These are phyloP conservation scores for Harpagoxenus sublaevis DNA, from an alignment of 2,888 invertebrate species.

Conservation along the genomic window DNA sequence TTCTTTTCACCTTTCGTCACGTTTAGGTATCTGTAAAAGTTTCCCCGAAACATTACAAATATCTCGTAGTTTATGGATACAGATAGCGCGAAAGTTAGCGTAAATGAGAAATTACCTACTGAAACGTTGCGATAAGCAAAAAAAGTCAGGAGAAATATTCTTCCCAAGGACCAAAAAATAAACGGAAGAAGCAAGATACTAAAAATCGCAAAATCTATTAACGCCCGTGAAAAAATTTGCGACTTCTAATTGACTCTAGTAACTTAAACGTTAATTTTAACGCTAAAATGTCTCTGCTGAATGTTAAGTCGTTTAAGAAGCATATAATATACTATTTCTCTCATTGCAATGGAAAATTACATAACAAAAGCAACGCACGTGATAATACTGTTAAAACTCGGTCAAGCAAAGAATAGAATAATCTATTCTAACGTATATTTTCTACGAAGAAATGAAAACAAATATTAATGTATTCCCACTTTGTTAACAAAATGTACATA, in stretches of 20 bases:
- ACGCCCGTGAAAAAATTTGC: not conserved
- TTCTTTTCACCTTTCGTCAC: not conserved
- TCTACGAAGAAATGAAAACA: conserved; percentile 5
- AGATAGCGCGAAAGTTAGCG: not conserved
- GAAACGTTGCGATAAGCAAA: conserved; percentile 17
- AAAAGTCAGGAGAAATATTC: not conserved
- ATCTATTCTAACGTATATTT: conserved; percentile 6
- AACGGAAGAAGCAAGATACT: not conserved
- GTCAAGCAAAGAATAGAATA: not conserved
- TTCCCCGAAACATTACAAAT: not conserved
- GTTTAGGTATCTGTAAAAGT: not conserved
- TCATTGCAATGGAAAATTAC: conserved; percentile 27
- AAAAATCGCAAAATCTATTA: not conserved
- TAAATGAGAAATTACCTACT: conserved; percentile 13
- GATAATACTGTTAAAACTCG: conserved; percentile 1
- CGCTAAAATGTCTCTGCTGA: not conserved
- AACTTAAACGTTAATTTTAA: conserved; percentile 7
- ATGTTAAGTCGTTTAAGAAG: not conserved
- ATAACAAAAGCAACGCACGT: too few species aligned
- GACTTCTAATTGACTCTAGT: not conserved
- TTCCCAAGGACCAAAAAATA: not conserved
- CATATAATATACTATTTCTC: not conserved
- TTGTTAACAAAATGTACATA: conserved; percentile 16
- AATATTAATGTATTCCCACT: conserved; percentile 17
- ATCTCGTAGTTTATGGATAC: not conserved